Conservation (phyloP, 2,888 invertebrate species). For the Zygothrica quintamaculata region DNA sequence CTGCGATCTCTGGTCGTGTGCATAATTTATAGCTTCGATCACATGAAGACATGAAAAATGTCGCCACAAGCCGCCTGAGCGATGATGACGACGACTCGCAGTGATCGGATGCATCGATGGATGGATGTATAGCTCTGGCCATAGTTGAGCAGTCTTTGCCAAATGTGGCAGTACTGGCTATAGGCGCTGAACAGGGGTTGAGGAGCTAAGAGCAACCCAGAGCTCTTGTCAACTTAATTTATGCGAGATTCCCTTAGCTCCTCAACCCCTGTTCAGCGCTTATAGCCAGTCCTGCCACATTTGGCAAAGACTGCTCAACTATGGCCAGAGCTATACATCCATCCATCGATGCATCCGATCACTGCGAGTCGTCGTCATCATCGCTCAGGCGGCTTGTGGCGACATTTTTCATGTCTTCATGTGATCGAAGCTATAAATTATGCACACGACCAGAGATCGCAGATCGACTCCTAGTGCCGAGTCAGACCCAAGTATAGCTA, state of each 20-base stretch:
- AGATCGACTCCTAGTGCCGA: slow-evolving; percentile 41
- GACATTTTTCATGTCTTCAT: slow-evolving; percentile 79
- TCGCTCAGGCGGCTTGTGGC: slow-evolving; percentile 74
- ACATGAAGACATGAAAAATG: slow-evolving; percentile 80
- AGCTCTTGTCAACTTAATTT: slow-evolving; percentile 79
- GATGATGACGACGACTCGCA: slow-evolving; percentile 70
- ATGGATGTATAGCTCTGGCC: slow-evolving; percentile 52
- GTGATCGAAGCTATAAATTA: slow-evolving; percentile 80
- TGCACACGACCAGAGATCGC: slow-evolving; percentile 61
- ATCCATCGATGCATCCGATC: slow-evolving; percentile 42
- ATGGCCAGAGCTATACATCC: slow-evolving; percentile 53
- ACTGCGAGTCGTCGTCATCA: slow-evolving; percentile 68
- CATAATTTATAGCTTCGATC: slow-evolving; percentile 80
- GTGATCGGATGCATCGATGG: slow-evolving; percentile 38
- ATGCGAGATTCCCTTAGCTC: slow-evolving; percentile 67
- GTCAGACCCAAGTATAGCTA: background rate
- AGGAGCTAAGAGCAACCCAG: slow-evolving; percentile 15
- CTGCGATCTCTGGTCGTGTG: slow-evolving; percentile 58
- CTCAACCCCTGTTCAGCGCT: background rate
- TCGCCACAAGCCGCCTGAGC: slow-evolving; percentile 76
- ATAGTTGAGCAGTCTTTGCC: slow-evolving; percentile 69
- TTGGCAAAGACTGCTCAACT: slow-evolving; percentile 70
- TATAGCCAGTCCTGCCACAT: slow-evolving; percentile 46
- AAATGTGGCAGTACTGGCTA: slow-evolving; percentile 54
- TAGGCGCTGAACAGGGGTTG: background rate